A percentile compares a stretch with the other conserved stretches of the same genome.
phyloP scores from a whole-genome alignment of 1,140 invertebrate species.

The Chironomus striatipennis region DNA sequence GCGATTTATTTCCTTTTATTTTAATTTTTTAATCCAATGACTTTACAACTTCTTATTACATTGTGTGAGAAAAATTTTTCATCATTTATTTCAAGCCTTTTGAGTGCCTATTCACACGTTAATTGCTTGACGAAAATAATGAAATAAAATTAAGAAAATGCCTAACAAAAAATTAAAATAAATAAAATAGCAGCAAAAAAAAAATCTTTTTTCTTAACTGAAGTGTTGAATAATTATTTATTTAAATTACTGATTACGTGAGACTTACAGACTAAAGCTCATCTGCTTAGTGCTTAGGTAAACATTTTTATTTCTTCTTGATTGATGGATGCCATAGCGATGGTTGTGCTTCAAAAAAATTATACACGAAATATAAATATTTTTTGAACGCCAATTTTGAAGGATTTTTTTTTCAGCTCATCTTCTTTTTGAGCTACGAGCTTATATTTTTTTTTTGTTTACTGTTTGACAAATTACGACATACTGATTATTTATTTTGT shows the following conservation, averaged over 20 bases:
- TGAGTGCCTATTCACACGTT: neutral
- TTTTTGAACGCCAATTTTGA: too few species aligned
- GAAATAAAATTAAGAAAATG: neutral
- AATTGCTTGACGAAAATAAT: neutral
- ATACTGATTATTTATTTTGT: too few species aligned
- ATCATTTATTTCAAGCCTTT: neutral
- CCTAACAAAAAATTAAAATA: neutral
- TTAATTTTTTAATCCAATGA: too few species aligned
- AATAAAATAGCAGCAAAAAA: neutral
- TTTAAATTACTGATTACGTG: conserved; percentile 22
- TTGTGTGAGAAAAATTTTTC: neutral
- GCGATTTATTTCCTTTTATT: neutral
- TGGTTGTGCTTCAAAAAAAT: neutral
- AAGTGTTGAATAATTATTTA: conserved; percentile 20
- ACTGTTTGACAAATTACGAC: too few species aligned
- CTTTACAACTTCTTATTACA: too few species aligned
- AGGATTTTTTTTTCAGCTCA: too few species aligned
- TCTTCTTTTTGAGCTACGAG: too few species aligned
- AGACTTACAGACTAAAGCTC: neutral
- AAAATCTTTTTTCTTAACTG: conserved; percentile 10
- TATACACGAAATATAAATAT: too few species aligned
- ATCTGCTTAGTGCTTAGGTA: neutral
- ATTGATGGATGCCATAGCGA: conserved; percentile 16
- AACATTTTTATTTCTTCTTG: neutral
- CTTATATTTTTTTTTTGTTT: too few species aligned